Evolutionary conservation across 2,888 invertebrate species (phyloP).

Genomic region (Caradrina kadenii): DNA sequence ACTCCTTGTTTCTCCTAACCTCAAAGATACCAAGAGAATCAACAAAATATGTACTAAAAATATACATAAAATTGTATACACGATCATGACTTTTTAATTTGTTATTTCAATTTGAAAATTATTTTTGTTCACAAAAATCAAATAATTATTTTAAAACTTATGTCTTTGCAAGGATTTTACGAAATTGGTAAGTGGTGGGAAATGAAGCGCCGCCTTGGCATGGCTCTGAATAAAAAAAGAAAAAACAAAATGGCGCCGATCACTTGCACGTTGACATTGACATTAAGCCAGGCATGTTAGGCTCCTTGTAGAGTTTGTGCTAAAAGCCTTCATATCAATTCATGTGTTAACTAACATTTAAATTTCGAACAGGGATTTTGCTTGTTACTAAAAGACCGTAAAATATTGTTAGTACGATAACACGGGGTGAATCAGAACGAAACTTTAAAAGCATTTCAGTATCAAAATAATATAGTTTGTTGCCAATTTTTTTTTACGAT

Average conservation of each 20-base stretch:
- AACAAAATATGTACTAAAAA: conserved; percentile 28
- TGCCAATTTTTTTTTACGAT: too few relatives aligned
- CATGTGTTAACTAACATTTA: neutral
- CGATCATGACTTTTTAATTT: conserved; percentile 57
- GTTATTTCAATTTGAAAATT: conserved; percentile 31
- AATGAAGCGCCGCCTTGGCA: conserved; percentile 65
- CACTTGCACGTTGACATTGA: conserved; percentile 57
- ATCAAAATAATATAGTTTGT: too few relatives aligned
- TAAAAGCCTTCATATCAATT: conserved; percentile 41
- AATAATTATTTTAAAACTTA: conserved; percentile 58
- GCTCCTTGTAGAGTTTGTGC: conserved; percentile 50
- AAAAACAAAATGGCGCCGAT: conserved; percentile 57
- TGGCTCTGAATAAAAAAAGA: conserved; percentile 62
- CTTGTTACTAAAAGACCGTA: neutral
- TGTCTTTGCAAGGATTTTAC: conserved; percentile 83
- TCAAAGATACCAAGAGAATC: conserved; percentile 29
- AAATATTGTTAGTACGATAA: too few relatives aligned
- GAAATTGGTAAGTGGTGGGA: conserved; percentile 83
- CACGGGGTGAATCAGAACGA: too few relatives aligned
- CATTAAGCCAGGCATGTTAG: conserved; percentile 53
- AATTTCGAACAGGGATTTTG: neutral
- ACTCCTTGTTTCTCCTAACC: conserved; percentile 35
- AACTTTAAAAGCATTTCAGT: too few relatives aligned
- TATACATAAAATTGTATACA: conserved; percentile 35
- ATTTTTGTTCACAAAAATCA: conserved; percentile 50